phyloP scores from a whole-genome alignment of 2,113 vertebrate genomes.

The Dromas ardeola region DNA sequence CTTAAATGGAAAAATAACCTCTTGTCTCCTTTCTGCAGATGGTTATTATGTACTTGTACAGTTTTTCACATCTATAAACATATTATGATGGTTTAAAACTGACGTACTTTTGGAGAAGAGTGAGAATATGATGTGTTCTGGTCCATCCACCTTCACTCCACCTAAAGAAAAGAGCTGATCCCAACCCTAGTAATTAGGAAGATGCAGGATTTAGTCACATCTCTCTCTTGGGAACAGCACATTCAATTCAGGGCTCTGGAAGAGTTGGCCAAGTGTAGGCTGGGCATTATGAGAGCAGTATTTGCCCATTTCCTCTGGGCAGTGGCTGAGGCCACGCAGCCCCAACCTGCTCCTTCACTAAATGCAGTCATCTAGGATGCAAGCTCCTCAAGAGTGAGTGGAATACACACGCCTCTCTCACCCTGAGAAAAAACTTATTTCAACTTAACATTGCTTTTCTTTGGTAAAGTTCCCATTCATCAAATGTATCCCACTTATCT shows the following conservation, averaged over 20 bases:
- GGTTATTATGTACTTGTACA: neutral
- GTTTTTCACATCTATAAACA: neutral
- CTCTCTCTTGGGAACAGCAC: neutral
- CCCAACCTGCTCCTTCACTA: neutral
- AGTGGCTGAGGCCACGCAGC: rapidly evolving
- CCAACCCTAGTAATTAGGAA: neutral
- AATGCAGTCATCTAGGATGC: neutral
- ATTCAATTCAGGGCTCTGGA: neutral
- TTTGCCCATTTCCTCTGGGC: neutral
- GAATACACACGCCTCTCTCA: neutral
- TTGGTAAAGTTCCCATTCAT: constrained; percentile 33
- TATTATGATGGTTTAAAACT: neutral
- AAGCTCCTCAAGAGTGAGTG: neutral
- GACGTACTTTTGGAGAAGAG: neutral
- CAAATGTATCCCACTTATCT: constrained; percentile 18
- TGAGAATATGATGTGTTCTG: neutral
- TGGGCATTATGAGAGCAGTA: neutral
- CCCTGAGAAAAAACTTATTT: neutral
- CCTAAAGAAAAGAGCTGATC: neutral
- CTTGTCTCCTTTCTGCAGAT: neutral
- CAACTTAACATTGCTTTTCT: neutral
- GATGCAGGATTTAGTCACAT: neutral
- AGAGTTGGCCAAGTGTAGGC: neutral
- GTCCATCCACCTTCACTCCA: neutral
- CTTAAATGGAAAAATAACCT: neutral